Conservation (phyloP, 2,888 invertebrate genomes). For the Peribatodes rhomboidaria region DNA sequence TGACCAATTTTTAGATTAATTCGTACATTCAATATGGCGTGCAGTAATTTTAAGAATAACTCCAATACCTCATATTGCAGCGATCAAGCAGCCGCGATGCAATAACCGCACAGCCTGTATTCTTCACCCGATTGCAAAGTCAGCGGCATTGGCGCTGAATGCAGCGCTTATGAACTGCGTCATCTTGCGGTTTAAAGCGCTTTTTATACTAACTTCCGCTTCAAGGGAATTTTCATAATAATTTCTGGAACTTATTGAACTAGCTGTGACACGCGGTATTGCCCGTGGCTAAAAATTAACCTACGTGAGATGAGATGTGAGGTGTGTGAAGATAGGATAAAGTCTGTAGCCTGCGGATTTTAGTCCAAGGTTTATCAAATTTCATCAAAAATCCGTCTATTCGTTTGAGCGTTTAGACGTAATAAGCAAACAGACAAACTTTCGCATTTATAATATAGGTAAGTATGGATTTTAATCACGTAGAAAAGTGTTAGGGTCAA, state of each 20-base stretch:
- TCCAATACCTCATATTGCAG: background rate
- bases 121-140: conserved; percentile 51
- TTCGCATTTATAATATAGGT: too few relatives aligned
- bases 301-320: too few relatives aligned
- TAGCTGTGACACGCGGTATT: too few relatives aligned
- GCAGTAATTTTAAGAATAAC: background rate
- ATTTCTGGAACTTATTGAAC: conserved; percentile 28
- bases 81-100: conserved; percentile 4
- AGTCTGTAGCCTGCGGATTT: background rate
- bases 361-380: too few relatives aligned
- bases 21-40: too few relatives aligned
- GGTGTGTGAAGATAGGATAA: background rate
- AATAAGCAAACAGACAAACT: too few relatives aligned
- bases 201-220: conserved; percentile 40
- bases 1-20: too few relatives aligned
- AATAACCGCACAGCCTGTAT: conserved; percentile 32
- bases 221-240: conserved; percentile 41
- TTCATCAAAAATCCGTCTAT: too few relatives aligned
- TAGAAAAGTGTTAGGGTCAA: too few relatives aligned
- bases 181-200: conserved; percentile 49
- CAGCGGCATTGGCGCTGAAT: conserved; percentile 48
- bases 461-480: too few relatives aligned
- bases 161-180: conserved; percentile 45
- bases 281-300: too few relatives aligned
- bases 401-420: too few relatives aligned